These are phyloP conservation scores for Scaptomyza caliginosa DNA, from an alignment of 2,888 invertebrate genomes.

Conservation along the genomic window DNA sequence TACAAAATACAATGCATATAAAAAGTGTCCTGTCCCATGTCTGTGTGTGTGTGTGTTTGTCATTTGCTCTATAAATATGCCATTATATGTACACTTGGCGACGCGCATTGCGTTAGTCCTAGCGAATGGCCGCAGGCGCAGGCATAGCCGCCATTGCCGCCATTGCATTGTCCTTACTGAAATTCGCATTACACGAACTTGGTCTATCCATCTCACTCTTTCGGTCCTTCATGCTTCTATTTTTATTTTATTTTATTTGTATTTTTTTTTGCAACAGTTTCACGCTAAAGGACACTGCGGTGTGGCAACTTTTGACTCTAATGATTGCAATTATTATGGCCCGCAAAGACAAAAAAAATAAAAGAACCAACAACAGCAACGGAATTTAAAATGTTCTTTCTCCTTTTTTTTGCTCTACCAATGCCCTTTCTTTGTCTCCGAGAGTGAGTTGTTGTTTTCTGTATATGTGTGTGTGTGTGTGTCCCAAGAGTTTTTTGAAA, in stretches of 20 bases:
- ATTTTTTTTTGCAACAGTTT: conserved; percentile 53
- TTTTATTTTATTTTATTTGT: too few species aligned
- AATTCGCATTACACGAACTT: conserved; percentile 49
- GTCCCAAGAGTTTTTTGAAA: conserved; percentile 58
- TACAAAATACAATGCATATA: conserved; percentile 25
- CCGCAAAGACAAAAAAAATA: conserved; percentile 46
- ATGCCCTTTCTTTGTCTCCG: conserved; percentile 41
- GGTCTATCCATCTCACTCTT: conserved; percentile 17
- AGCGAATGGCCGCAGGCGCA: conserved; percentile 44
- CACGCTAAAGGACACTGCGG: conserved; percentile 75
- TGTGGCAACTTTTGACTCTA: conserved; percentile 80
- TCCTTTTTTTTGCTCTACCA: conserved; percentile 20
- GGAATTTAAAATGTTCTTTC: conserved; percentile 61
- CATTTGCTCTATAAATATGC: conserved; percentile 71
- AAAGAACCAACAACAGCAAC: conserved; percentile 46
- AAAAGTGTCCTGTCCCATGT: conserved; percentile 15
- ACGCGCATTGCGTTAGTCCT: conserved; percentile 66
- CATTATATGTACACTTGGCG: conserved; percentile 72
- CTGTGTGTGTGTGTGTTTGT: conserved; percentile 14
- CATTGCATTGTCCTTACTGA: conserved; percentile 54
- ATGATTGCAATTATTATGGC: conserved; percentile 80
- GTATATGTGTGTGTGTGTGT: conserved; percentile 26
- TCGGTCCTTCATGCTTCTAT: conserved; percentile 8
- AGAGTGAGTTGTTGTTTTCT: conserved; percentile 57
- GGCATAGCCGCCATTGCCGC: conserved; percentile 29